These are phyloP conservation scores for Heteropelma amictum DNA, from an alignment of 2,888 invertebrate species.

Conservation along the genomic window DNA sequence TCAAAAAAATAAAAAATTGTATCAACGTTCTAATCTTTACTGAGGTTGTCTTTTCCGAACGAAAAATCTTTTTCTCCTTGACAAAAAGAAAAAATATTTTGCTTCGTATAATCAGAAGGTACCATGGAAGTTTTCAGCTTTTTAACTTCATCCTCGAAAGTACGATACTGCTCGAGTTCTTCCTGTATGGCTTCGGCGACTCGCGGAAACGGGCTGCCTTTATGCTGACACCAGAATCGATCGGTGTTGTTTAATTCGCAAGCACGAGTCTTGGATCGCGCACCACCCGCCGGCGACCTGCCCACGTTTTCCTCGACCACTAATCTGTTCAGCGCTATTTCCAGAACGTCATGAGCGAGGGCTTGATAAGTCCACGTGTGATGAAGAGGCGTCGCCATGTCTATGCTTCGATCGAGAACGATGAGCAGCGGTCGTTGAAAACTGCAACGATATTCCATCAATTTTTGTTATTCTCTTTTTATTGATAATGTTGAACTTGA, in stretches of 20 bases:
- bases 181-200: constrained; percentile 99
- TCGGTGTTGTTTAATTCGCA: constrained; percentile 95
- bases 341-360: constrained; percentile 96
- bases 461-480: not conserved
- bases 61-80: too few species aligned
- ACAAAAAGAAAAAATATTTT: not conserved
- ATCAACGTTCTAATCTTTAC: too few species aligned
- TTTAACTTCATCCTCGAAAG: constrained; percentile 98
- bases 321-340: constrained; percentile 91
- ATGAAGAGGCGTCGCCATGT: constrained; percentile 98
- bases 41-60: too few species aligned
- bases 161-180: constrained; percentile 95
- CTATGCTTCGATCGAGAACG: constrained; percentile 94
- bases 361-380: constrained; percentile 99
- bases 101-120: not conserved
- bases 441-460: constrained; percentile 80
- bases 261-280: constrained; percentile 88
- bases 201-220: constrained; percentile 94
- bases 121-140: constrained; percentile 95
- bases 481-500: too few species aligned
- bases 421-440: constrained; percentile 96
- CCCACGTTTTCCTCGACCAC: constrained; percentile 83
- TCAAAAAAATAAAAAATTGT: not conserved
- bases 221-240: constrained; percentile 95
- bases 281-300: constrained; percentile 81